A percentile compares a stretch with the other conserved stretches of the same genome.
phyloP scores from a whole-genome alignment of 2,113 vertebrate species.

The Eulemur rufifrons region DNA sequence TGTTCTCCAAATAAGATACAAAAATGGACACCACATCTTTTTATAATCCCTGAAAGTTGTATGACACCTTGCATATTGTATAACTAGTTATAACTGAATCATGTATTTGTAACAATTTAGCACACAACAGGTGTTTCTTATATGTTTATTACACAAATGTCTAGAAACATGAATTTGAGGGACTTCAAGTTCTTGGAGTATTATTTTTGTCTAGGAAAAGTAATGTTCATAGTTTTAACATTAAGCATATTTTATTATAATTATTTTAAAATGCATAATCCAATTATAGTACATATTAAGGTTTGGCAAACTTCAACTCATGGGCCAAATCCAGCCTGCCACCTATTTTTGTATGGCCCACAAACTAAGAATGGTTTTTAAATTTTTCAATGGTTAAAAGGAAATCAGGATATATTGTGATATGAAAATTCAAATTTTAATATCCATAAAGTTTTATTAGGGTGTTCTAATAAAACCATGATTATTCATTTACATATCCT shows the following conservation, averaged over 20 bases:
- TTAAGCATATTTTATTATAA: conserved; percentile 20
- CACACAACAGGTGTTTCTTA: background rate
- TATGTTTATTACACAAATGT: background rate
- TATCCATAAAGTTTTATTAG: conserved; percentile 7
- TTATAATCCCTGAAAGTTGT: conserved; percentile 6
- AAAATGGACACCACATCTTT: background rate
- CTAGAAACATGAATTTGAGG: conserved; percentile 39
- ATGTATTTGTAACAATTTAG: conserved; percentile 26
- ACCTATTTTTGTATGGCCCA: background rate
- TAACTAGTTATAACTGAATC: background rate
- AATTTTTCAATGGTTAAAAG: conserved; percentile 8
- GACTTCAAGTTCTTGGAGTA: conserved; percentile 5
- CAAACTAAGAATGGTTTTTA: conserved; percentile 18
- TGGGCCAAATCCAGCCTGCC: background rate
- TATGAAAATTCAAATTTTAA: conserved; percentile 51
- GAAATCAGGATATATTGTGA: conserved; percentile 8
- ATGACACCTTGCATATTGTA: background rate
- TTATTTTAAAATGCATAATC: conserved; percentile 44
- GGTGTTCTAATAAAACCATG: background rate
- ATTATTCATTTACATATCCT: background rate
- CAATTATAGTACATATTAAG: background rate
- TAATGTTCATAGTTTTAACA: conserved; percentile 21
- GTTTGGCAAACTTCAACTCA: background rate
- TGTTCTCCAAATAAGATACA: conserved; percentile 52
- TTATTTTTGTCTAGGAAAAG: conserved; percentile 40